These are phyloP conservation scores for Poeciliopsis prolifica DNA, from an alignment of 2,113 vertebrate species.

Conservation along the genomic window DNA sequence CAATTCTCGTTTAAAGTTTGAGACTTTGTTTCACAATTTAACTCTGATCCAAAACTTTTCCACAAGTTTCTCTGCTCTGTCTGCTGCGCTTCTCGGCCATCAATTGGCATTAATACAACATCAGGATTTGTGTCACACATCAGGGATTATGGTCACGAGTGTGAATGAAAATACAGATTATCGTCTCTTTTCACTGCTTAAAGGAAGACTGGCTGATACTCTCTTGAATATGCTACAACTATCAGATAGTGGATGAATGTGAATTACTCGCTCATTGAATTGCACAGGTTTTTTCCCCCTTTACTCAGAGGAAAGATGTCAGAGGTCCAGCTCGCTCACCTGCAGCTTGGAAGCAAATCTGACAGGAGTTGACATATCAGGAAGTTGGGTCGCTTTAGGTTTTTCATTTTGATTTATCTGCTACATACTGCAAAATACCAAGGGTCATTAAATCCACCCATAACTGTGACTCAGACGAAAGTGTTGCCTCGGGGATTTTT, in stretches of 20 bases:
- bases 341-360: conserved; percentile 26
- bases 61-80: neutral
- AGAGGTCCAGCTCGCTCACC: conserved; percentile 35
- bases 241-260: conserved; percentile 19
- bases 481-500: conserved; percentile 14
- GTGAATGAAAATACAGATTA: conserved; percentile 47
- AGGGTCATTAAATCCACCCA: conserved; percentile 30
- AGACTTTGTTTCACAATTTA: neutral
- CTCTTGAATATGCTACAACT: conserved; percentile 31
- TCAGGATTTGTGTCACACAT: conserved; percentile 56
- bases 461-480: conserved; percentile 21
- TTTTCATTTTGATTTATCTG: conserved; percentile 36
- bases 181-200: conserved; percentile 25
- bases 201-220: conserved; percentile 31
- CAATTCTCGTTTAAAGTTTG: neutral
- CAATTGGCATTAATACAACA: conserved; percentile 15
- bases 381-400: conserved; percentile 28
- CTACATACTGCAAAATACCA: conserved; percentile 31
- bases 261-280: conserved; percentile 18
- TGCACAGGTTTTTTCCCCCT: conserved; percentile 9
- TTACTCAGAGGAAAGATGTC: conserved; percentile 16
- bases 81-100: neutral
- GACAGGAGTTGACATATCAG: conserved; percentile 36
- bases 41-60: neutral
- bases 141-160: conserved; percentile 50